Evolutionary conservation across 2,113 vertebrate species (phyloP).

Genomic region (Psophia crepitans): DNA sequence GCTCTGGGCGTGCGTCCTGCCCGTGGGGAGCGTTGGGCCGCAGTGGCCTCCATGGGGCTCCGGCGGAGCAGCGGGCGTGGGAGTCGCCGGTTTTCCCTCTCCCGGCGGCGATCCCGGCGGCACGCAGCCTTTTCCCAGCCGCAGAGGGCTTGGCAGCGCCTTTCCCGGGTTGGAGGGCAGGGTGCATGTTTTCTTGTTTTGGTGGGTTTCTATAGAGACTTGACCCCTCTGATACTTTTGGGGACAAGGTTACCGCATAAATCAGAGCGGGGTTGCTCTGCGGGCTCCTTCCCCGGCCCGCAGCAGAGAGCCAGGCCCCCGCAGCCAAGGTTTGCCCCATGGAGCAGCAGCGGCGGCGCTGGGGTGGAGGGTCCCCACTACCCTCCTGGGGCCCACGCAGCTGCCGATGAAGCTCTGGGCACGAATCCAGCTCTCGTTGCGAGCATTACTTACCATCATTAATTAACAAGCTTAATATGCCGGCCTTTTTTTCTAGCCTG

Average conservation of each 20-base stretch:
- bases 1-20: fast-evolving
- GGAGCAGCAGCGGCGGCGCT: neutral
- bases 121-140: neutral
- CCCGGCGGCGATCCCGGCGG: neutral
- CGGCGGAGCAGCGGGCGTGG: fast-evolving
- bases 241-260: neutral
- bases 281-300: fast-evolving
- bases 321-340: fast-evolving
- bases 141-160: fast-evolving
- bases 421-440: neutral
- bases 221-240: neutral
- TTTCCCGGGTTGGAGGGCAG: neutral
- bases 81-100: neutral
- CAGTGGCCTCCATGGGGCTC: fast-evolving
- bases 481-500: neutral
- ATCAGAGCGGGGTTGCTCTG: neutral
- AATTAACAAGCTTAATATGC: neutral
- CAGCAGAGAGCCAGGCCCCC: neutral
- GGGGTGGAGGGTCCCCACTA: fast-evolving
- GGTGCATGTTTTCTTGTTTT: neutral
- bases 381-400: fast-evolving
- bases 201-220: neutral
- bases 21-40: fast-evolving
- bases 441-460: neutral
- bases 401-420: neutral